phyloP scores from a whole-genome alignment of 1,140 invertebrate species.

The Solenopsis fugax region DNA sequence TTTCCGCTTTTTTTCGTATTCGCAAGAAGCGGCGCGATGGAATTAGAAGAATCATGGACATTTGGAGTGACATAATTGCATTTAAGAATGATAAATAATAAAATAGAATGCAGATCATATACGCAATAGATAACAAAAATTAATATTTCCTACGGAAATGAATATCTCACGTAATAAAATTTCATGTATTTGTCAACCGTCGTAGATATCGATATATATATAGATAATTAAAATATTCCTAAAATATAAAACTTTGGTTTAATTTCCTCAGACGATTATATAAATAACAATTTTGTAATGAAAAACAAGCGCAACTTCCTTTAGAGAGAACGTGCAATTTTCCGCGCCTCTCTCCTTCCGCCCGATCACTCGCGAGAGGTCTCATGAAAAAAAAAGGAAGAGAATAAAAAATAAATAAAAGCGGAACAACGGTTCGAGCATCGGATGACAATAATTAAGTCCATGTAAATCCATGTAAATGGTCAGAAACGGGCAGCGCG shows the following conservation, averaged over 20 bases:
- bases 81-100: neutral
- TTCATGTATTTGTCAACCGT: neutral
- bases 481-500: constrained; percentile 47
- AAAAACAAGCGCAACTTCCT: neutral
- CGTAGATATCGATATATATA: neutral
- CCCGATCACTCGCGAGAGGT: neutral
- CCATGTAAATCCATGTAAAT: constrained; percentile 64
- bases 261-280: neutral
- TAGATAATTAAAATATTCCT: neutral
- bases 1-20: neutral
- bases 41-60: neutral
- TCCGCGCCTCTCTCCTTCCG: neutral
- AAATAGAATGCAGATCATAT: neutral
- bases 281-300: neutral
- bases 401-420: constrained; percentile 40
- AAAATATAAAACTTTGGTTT: constrained; percentile 5
- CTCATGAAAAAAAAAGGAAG: neutral
- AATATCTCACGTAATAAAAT: neutral
- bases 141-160: constrained; percentile 5
- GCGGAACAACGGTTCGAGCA: constrained; percentile 17
- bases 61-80: neutral
- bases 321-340: neutral
- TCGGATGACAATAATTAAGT: constrained; percentile 61
- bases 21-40: neutral
- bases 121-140: neutral